phyloP scores from a whole-genome alignment of 2,797 vertebrate genomes.

The Malacoraja senta region DNA sequence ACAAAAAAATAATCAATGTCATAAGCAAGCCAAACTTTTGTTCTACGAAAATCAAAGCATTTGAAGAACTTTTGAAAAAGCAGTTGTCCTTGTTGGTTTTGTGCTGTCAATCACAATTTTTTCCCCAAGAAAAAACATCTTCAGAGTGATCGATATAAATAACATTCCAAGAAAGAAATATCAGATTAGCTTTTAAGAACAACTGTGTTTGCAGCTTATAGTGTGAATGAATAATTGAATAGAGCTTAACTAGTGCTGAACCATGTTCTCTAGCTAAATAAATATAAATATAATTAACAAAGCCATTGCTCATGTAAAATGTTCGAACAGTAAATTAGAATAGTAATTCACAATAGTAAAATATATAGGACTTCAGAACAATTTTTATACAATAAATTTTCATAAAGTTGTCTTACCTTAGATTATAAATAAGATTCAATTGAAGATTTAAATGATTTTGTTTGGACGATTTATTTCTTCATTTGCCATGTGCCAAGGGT shows the following conservation, averaged over 20 bases:
- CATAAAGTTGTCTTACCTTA: neutral
- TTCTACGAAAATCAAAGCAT: slow-evolving; percentile 40
- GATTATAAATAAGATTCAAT: neutral
- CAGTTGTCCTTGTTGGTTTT: slow-evolving; percentile 11
- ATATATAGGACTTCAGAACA: neutral
- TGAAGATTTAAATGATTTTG: too few relatives aligned
- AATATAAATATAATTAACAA: too few relatives aligned
- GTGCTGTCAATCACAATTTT: neutral
- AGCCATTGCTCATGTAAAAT: neutral
- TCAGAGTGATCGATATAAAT: slow-evolving; percentile 14
- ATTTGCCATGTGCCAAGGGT: too few relatives aligned
- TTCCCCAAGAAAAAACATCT: neutral
- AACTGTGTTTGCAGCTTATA: neutral
- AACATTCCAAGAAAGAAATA: slow-evolving; percentile 12
- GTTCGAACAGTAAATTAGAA: neutral
- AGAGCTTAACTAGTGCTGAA: neutral
- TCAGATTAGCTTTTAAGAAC: neutral
- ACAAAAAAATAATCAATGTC: slow-evolving; percentile 45
- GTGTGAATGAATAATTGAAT: neutral
- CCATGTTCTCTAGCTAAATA: too few relatives aligned
- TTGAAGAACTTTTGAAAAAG: slow-evolving; percentile 14
- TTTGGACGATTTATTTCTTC: neutral
- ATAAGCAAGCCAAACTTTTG: slow-evolving; percentile 56
- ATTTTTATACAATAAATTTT: neutral
- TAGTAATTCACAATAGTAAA: neutral